phyloP scores from a whole-genome alignment of 2,888 invertebrate species.

The Andrena marginata region DNA sequence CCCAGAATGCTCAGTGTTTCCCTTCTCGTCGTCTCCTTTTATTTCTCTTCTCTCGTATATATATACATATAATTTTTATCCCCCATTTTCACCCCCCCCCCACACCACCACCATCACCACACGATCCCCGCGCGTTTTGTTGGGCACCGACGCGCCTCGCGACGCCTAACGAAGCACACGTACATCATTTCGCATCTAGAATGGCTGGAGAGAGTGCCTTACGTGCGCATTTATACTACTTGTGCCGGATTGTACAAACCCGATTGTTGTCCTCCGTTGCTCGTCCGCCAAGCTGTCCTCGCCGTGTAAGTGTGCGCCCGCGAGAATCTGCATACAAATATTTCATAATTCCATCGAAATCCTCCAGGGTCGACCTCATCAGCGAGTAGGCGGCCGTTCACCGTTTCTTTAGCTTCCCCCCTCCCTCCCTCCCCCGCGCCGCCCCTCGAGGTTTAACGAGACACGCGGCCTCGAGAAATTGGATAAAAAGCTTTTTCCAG shows the following conservation, averaged over 20 bases:
- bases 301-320: neutral
- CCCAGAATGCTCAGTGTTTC: slow-evolving; percentile 84
- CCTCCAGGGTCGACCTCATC: slow-evolving; percentile 48
- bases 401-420: slow-evolving; percentile 74
- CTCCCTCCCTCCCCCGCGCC: too few species aligned
- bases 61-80: slow-evolving; percentile 16
- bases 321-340: neutral
- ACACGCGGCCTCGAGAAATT: slow-evolving; percentile 82
- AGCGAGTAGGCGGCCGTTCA: slow-evolving; percentile 60
- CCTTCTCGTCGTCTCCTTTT: slow-evolving; percentile 77
- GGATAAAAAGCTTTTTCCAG: slow-evolving; percentile 84
- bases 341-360: slow-evolving; percentile 30
- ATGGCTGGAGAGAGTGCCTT: slow-evolving; percentile 27
- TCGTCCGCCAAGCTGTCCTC: slow-evolving; percentile 10
- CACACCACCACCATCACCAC: too few species aligned
- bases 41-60: slow-evolving; percentile 60
- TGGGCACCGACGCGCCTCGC: slow-evolving; percentile 23
- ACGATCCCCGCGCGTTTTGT: slow-evolving; percentile 9
- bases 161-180: slow-evolving; percentile 38
- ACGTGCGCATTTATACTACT: slow-evolving; percentile 3
- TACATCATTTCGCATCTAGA: slow-evolving; percentile 8
- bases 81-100: slow-evolving; percentile 10
- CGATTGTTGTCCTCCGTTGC: neutral
- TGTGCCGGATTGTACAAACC: neutral
- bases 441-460: slow-evolving; percentile 82